Evolutionary conservation across 1,140 invertebrate species (phyloP).

Genomic region (Littorina saxatilis): DNA sequence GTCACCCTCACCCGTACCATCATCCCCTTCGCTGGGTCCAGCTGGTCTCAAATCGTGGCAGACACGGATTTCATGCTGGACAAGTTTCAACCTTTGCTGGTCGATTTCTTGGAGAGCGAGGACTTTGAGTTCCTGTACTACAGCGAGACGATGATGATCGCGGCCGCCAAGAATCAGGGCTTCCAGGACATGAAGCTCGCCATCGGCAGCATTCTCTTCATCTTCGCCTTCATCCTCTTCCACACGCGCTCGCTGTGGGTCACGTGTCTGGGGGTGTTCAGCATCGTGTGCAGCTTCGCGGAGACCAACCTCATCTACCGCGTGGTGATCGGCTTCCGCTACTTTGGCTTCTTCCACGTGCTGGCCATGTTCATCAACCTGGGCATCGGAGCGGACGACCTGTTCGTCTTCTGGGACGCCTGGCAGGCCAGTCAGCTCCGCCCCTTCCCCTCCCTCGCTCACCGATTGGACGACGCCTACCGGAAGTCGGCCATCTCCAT

Average conservation of each 20-base stretch:
- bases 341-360: constrained; percentile 70
- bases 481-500: constrained; percentile 62
- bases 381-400: constrained; percentile 67
- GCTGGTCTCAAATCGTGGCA: not conserved
- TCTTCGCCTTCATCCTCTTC: constrained; percentile 55
- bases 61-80: constrained; percentile 20
- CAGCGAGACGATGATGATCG: constrained; percentile 42
- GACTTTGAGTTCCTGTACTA: constrained; percentile 48
- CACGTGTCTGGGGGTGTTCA: constrained; percentile 54
- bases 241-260: constrained; percentile 61
- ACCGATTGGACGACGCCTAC: constrained; percentile 66
- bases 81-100: constrained; percentile 40
- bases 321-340: constrained; percentile 58
- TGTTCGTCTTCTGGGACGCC: constrained; percentile 68
- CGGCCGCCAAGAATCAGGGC: constrained; percentile 51
- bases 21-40: constrained; percentile 26
- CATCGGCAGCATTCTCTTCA: constrained; percentile 58
- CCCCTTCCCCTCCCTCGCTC: constrained; percentile 53
- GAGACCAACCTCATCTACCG: constrained; percentile 65
- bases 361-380: constrained; percentile 68
- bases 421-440: constrained; percentile 61
- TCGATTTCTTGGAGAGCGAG: constrained; percentile 28
- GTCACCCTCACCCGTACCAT: constrained; percentile 39
- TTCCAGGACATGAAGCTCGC: constrained; percentile 58
- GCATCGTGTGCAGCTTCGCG: constrained; percentile 63